Percentiles rank a stretch among this genome's conserved stretches.
Evolutionary conservation across 2,888 invertebrate species (phyloP).

Genomic region (Mimumesa dahlbomi): DNA sequence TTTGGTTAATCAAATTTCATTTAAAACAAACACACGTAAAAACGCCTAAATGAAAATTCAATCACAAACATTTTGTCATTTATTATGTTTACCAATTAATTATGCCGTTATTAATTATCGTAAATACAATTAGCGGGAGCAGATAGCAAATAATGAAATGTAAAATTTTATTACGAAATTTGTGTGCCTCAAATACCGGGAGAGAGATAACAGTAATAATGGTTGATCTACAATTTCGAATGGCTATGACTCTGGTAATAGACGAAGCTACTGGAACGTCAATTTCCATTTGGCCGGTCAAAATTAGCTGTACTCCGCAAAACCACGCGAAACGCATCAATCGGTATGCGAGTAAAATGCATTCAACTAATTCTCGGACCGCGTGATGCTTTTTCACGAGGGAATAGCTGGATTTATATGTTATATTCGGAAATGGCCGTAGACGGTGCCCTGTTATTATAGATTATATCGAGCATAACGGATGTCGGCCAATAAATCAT

Average conservation of each 20-base stretch:
- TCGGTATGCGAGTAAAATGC: conserved; percentile 55
- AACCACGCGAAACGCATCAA: conserved; percentile 59
- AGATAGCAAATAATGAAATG: too few species aligned
- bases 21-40: too few species aligned
- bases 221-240: conserved; percentile 25
- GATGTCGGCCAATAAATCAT: conserved; percentile 46
- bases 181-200: neutral
- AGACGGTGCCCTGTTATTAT: conserved; percentile 18
- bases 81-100: too few species aligned
- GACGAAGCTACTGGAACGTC: conserved; percentile 50
- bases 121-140: too few species aligned
- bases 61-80: too few species aligned
- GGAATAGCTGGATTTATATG: conserved; percentile 39
- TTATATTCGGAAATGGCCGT: conserved; percentile 28
- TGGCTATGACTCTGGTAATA: conserved; percentile 44
- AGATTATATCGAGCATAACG: conserved; percentile 48
- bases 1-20: too few species aligned
- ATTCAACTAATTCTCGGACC: conserved; percentile 39
- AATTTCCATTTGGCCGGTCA: conserved; percentile 63
- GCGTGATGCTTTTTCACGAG: conserved; percentile 24
- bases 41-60: too few species aligned
- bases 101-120: too few species aligned
- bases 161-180: neutral
- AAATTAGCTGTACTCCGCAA: conserved; percentile 60
- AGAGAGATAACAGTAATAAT: conserved; percentile 16